Percentiles rank a stretch among this genome's conserved stretches.
These are phyloP conservation scores for Cygnus atratus DNA, from an alignment of 2,113 vertebrate genomes.

Conservation along the genomic window DNA sequence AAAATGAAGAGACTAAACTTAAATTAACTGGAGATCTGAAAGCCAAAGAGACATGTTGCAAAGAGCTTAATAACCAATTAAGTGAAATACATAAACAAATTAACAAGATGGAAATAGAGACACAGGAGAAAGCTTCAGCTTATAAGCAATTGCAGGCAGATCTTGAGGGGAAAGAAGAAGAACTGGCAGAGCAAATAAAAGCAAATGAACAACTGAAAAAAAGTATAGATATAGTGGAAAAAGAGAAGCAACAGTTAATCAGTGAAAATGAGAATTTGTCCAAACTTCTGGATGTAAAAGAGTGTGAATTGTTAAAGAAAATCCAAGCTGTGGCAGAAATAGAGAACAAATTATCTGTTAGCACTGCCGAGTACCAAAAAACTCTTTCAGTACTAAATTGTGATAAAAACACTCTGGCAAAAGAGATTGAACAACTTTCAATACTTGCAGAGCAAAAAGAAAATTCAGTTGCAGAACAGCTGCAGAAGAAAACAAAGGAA, in stretches of 20 bases:
- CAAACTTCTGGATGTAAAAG: conserved; percentile 60
- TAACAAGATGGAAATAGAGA: conserved; percentile 64
- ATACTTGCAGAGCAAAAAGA: conserved; percentile 70
- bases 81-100: conserved; percentile 70
- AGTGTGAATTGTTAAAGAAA: conserved; percentile 54
- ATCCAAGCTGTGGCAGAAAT: conserved; percentile 63
- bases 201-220: conserved; percentile 58
- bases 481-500: conserved; percentile 78
- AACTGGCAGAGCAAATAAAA: conserved; percentile 69
- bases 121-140: conserved; percentile 49
- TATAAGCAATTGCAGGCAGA: conserved; percentile 72
- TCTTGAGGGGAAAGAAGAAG: conserved; percentile 63
- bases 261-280: conserved; percentile 75
- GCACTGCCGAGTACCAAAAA: conserved; percentile 66
- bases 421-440: conserved; percentile 67
- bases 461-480: conserved; percentile 60
- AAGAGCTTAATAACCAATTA: conserved; percentile 75
- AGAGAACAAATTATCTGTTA: conserved; percentile 61
- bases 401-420: conserved; percentile 75
- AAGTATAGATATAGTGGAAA: conserved; percentile 51
- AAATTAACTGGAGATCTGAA: conserved; percentile 70
- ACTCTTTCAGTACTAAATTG: conserved; percentile 56
- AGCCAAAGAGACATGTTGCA: conserved; percentile 63
- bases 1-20: conserved; percentile 67
- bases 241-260: conserved; percentile 67